A percentile compares a stretch with the other conserved stretches of the same genome.
phyloP scores from a whole-genome alignment of 2,888 invertebrate species.

The Lasiommata megera region DNA sequence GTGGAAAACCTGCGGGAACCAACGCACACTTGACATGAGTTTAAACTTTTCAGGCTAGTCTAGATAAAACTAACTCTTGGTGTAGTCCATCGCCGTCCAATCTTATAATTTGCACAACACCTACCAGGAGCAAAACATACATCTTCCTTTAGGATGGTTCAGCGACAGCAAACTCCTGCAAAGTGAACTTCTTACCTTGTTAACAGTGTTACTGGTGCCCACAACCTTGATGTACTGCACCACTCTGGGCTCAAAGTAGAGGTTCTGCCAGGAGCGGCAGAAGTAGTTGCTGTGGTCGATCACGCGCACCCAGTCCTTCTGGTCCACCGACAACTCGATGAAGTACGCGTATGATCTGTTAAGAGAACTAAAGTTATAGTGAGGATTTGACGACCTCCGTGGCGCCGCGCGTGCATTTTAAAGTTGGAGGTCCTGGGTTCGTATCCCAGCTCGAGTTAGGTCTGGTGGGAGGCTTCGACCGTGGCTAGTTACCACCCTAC shows the following conservation, averaged over 20 bases:
- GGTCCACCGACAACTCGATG: conserved; percentile 96
- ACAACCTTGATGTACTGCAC: conserved; percentile 91
- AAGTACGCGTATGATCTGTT: conserved; percentile 88
- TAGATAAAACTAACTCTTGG: no score
- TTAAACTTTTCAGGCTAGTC: no score
- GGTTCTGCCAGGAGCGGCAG: conserved; percentile 98
- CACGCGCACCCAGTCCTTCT: conserved; percentile 96
- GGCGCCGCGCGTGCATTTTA: no score
- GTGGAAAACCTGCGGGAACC: conserved; percentile 88
- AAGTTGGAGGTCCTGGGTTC: no score
- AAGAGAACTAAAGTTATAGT: no score
- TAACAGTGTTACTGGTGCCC: conserved; percentile 97
- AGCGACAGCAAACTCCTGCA: not conserved
- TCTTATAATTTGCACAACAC: no score
- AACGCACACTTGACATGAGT: not conserved
- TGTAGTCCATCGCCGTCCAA: no score
- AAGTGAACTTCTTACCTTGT: conserved; percentile 82
- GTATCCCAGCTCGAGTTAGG: no score
- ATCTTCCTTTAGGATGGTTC: no score
- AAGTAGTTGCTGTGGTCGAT: conserved; percentile 95
- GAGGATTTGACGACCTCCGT: no score
- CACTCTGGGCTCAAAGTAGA: conserved; percentile 94
- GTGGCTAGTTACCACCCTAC: no score
- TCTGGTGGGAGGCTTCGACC: no score
- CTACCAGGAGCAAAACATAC: not conserved